Conservation (phyloP, 2,888 invertebrate species). For the Neoitamus cyanurus region DNA sequence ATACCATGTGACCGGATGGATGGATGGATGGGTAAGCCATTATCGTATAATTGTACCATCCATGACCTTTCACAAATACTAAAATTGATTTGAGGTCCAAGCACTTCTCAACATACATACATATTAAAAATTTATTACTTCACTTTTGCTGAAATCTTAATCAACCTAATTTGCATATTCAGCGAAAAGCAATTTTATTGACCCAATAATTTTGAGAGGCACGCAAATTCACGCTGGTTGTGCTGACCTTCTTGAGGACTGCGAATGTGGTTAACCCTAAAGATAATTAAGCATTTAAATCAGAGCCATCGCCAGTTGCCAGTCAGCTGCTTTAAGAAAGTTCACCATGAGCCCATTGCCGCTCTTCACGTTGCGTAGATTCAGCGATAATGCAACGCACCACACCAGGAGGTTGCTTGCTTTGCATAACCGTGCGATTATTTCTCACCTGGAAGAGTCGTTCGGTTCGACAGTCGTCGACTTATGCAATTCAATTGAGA, state of each 20-base stretch:
- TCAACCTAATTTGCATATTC: neutral
- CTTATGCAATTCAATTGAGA: constrained; percentile 7
- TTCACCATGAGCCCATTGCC: neutral
- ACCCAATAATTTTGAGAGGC: neutral
- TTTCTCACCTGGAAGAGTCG: neutral
- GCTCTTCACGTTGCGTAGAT: neutral
- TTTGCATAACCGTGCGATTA: constrained; percentile 13
- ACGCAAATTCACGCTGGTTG: neutral
- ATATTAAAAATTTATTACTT: neutral
- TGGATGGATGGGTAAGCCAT: neutral
- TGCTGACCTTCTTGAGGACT: neutral
- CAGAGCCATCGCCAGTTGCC: neutral
- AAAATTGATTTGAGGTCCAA: neutral
- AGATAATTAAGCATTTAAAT: neutral
- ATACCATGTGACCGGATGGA: neutral
- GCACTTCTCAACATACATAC: neutral
- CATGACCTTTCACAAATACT: neutral
- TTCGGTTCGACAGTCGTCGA: neutral
- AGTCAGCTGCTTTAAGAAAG: neutral
- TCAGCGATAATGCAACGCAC: neutral
- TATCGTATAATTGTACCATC: neutral
- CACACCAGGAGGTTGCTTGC: neutral
- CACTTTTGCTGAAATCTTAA: neutral
- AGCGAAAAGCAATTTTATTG: neutral
- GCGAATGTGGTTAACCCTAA: neutral